Evolutionary conservation across 2,888 invertebrate species (phyloP).

Genomic region (Dastarcus helophoroides): DNA sequence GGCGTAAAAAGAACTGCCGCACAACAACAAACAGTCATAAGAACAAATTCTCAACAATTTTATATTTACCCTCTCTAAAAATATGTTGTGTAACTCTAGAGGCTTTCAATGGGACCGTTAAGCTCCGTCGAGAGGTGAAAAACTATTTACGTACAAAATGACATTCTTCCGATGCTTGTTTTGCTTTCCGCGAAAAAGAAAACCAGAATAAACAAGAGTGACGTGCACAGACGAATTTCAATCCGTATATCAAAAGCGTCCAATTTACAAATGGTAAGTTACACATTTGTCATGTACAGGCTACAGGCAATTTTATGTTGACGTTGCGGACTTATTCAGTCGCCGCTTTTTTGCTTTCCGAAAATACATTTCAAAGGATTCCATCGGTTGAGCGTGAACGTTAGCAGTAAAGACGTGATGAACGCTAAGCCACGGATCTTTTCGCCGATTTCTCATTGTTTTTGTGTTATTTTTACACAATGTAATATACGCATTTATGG

Average conservation of each 20-base stretch:
- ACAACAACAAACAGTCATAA: too few species aligned
- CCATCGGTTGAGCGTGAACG: not conserved
- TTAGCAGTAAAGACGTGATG: not conserved
- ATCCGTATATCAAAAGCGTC: constrained; percentile 1
- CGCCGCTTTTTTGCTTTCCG: constrained; percentile 2
- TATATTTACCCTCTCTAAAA: too few species aligned
- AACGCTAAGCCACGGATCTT: not conserved
- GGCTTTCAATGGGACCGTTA: too few species aligned
- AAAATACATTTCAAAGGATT: constrained; percentile 3
- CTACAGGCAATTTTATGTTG: constrained; percentile 2
- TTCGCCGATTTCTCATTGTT: not conserved
- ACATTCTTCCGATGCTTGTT: too few species aligned
- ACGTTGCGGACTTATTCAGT: constrained; percentile 1
- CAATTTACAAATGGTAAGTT: constrained; percentile 4
- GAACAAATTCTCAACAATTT: too few species aligned
- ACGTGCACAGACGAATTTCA: not conserved
- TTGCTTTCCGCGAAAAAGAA: not conserved
- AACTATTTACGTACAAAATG: constrained; percentile 1
- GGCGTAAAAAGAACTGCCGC: too few species aligned
- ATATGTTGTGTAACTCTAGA: too few species aligned
- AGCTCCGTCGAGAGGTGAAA: too few species aligned
- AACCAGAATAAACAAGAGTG: not conserved
- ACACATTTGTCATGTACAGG: constrained; percentile 5
- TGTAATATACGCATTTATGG: too few species aligned
- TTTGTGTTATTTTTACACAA: not conserved